These are phyloP conservation scores for Sebastiscus tertius DNA, from an alignment of 2,797 vertebrate species.

Conservation along the genomic window DNA sequence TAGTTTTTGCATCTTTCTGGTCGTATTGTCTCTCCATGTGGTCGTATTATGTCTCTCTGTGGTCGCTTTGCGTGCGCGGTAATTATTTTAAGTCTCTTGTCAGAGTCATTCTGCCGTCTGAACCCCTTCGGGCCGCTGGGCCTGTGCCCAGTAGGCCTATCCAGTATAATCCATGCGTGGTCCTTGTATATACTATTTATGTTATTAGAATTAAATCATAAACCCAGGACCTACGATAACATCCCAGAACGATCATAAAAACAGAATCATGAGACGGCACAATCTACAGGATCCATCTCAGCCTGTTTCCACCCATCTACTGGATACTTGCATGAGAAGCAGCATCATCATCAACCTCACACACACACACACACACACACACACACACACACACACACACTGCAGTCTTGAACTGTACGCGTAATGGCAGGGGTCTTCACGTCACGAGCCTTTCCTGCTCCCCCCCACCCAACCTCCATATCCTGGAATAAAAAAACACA, in stretches of 20 bases:
- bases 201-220: not conserved
- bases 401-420: constrained; percentile 10
- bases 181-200: not conserved
- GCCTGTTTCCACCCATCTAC: not conserved
- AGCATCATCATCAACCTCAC: constrained; percentile 7
- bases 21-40: not conserved
- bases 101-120: not conserved
- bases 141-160: not conserved
- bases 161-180: not conserved
- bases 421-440: constrained; percentile 28
- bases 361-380: not conserved
- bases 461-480: not conserved
- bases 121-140: not conserved
- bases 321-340: not conserved
- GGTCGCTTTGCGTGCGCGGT: accelerated
- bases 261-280: not conserved
- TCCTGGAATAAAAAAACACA: not conserved
- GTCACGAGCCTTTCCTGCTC: constrained; percentile 2
- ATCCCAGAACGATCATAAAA: not conserved
- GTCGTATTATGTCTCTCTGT: not conserved
- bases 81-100: accelerated
- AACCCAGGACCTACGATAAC: not conserved
- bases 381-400: not conserved
- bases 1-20: not conserved
- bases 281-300: not conserved